A percentile compares a stretch with the other conserved stretches of the same genome.
Evolutionary conservation across 2,888 invertebrate genomes (phyloP).

Genomic region (Tridacna gigas): DNA sequence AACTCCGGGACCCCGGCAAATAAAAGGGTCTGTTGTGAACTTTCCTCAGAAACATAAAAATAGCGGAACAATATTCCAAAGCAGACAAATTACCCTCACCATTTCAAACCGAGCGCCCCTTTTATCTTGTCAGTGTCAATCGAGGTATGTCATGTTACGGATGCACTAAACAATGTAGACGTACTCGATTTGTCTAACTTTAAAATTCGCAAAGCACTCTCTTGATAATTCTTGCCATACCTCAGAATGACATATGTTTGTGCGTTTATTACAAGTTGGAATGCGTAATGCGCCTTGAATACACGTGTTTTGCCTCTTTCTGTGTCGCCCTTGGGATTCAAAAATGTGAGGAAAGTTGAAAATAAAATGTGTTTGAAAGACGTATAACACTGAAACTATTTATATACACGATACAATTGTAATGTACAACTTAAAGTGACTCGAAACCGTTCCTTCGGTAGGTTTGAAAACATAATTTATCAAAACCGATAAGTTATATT

Average conservation of each 20-base stretch:
- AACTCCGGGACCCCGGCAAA: no score
- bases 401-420: no score
- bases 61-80: constrained; percentile 4
- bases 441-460: no score
- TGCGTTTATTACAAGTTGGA: constrained; percentile 2
- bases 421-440: no score
- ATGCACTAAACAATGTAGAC: constrained; percentile 15
- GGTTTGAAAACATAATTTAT: no score
- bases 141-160: constrained; percentile 16
- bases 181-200: constrained; percentile 17
- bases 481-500: no score
- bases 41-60: neutral
- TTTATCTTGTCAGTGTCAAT: constrained; percentile 29
- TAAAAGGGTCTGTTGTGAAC: neutral
- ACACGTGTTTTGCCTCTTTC: neutral
- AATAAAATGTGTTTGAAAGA: no score
- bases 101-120: constrained; percentile 14
- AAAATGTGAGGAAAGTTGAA: no score
- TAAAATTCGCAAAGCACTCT: neutral
- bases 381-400: no score
- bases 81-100: constrained; percentile 25
- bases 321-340: no score
- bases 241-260: constrained; percentile 21
- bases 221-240: neutral
- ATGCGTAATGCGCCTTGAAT: neutral